phyloP scores from a whole-genome alignment of 2,797 vertebrate species.

The Pteronotus mesoamericanus region DNA sequence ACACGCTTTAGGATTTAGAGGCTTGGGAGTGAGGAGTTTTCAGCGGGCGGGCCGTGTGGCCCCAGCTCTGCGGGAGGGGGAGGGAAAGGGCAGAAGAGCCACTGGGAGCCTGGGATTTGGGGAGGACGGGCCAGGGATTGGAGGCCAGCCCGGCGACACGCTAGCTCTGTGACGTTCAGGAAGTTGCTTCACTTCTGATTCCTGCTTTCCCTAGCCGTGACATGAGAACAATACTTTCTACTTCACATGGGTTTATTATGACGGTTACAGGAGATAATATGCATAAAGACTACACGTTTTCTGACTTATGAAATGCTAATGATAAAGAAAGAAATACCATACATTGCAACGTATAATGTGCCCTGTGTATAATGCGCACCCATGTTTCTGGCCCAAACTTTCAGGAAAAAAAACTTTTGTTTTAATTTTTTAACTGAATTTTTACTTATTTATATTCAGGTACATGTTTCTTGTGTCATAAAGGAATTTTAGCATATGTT shows the following conservation, averaged over 20 bases:
- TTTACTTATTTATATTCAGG: too few relatives aligned
- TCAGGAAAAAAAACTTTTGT: too few relatives aligned
- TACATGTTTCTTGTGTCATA: too few relatives aligned
- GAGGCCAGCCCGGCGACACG: background rate
- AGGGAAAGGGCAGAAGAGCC: background rate
- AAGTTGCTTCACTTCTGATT: background rate
- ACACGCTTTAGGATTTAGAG: background rate
- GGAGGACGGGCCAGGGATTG: background rate
- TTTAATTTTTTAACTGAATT: too few relatives aligned
- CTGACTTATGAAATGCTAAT: background rate
- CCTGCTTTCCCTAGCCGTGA: background rate
- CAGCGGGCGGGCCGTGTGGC: background rate
- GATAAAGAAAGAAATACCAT: background rate
- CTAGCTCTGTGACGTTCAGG: background rate
- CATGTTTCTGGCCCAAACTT: too few relatives aligned
- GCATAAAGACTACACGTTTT: accelerated
- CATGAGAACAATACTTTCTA: background rate
- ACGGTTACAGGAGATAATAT: background rate
- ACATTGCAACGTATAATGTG: too few relatives aligned
- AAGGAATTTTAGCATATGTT: too few relatives aligned
- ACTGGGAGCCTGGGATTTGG: background rate
- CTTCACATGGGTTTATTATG: background rate
- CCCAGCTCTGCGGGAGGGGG: background rate
- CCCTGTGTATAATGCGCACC: too few relatives aligned
- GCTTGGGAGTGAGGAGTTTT: background rate